A percentile compares a stretch with the other conserved stretches of the same genome.
Conservation (phyloP, 2,113 vertebrate species). For the Bos taurus region ARS-UCD2.0 NC_037357.1:78271501-78272000, state of each 20-base stretch:
- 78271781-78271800: background rate
- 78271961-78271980: conserved; percentile 47
- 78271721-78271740: background rate
- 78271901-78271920: conserved; percentile 51
- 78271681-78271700: conserved; percentile 52
- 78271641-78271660: conserved; percentile 13
- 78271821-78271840: conserved; percentile 28
- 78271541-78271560: conserved; percentile 26
- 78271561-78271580: background rate
- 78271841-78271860: conserved; percentile 39
- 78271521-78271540: background rate
- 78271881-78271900: conserved; percentile 49
- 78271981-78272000: conserved; percentile 54
- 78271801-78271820: conserved; percentile 17
- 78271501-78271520: conserved; percentile 12
- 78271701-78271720: conserved; percentile 44
- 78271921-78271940: conserved; percentile 8
- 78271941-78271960: conserved; percentile 44
- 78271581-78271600: background rate
- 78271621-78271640: conserved; percentile 1
- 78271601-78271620: background rate
- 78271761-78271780: conserved; percentile 39
- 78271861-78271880: conserved; percentile 37
- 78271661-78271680: conserved; percentile 39
- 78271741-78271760: conserved; percentile 47